Conservation (phyloP, 2,113 vertebrate genomes). For the Poeciliopsis retropinna region DNA sequence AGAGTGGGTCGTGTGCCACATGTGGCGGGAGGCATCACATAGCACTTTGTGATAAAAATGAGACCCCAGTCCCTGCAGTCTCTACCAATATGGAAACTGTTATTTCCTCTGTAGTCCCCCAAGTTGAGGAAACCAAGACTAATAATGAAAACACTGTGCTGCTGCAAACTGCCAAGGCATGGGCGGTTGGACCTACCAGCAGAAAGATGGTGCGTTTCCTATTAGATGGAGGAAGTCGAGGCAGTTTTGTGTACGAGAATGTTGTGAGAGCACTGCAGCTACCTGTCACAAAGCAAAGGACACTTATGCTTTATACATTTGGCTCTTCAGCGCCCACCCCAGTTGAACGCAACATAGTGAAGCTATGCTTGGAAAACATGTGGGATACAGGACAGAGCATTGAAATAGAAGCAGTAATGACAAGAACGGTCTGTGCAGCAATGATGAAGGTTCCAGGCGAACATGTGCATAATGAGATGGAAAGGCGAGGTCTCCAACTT, state of each 20-base stretch:
- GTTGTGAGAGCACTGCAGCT: not conserved
- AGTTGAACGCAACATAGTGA: too few relatives aligned
- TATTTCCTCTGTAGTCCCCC: slow-evolving; percentile 3
- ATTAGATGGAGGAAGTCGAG: slow-evolving; percentile 1
- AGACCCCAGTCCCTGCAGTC: not conserved
- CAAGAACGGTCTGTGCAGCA: too few relatives aligned
- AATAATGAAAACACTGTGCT: slow-evolving; percentile 4
- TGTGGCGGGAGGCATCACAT: slow-evolving; percentile 6
- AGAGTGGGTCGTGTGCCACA: not conserved
- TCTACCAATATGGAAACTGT: not conserved
- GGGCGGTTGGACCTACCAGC: not conserved
- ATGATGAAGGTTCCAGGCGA: too few relatives aligned
- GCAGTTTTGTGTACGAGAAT: slow-evolving; percentile 11
- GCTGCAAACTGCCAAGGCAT: slow-evolving; percentile 9
- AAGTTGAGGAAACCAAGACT: not conserved
- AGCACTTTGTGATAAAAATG: not conserved
- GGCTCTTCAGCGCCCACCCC: too few relatives aligned
- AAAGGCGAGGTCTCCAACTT: too few relatives aligned
- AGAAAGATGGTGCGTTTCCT: slow-evolving; percentile 2
- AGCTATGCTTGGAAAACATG: too few relatives aligned
- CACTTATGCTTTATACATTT: too few relatives aligned
- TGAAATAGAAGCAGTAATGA: too few relatives aligned
- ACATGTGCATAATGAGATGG: too few relatives aligned
- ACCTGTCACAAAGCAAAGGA: too few relatives aligned
- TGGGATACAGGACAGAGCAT: too few relatives aligned